A percentile compares a stretch with the other conserved stretches of the same genome.
Evolutionary conservation across 2,888 invertebrate genomes (phyloP).

Genomic region (Calameuta filiformis): DNA sequence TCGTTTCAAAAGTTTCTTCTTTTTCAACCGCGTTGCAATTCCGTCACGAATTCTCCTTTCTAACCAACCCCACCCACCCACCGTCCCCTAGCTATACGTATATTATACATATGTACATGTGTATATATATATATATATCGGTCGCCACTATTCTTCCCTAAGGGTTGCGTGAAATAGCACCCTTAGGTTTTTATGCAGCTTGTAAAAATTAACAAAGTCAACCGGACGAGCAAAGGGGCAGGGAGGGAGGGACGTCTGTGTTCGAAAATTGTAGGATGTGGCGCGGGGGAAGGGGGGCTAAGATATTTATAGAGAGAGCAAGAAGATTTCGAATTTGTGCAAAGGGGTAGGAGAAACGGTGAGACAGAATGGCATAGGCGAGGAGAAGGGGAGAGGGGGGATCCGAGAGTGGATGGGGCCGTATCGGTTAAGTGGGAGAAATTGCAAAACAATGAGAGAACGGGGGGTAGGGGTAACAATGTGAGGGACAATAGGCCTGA

Average conservation of each 20-base stretch:
- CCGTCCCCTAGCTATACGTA: too few relatives aligned
- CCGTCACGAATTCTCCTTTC: not conserved
- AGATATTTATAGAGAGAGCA: not conserved
- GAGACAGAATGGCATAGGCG: slow-evolving; percentile 12
- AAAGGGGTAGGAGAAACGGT: slow-evolving; percentile 4
- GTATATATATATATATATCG: not conserved
- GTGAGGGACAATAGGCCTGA: slow-evolving; percentile 66
- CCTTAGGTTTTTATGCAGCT: not conserved
- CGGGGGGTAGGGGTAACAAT: slow-evolving; percentile 57
- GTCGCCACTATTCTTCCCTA: not conserved
- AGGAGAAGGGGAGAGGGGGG: not conserved
- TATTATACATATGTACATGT: too few relatives aligned
- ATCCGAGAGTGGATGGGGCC: slow-evolving; percentile 42
- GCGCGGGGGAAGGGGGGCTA: not conserved
- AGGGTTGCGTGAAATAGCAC: not conserved
- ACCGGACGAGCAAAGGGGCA: too few relatives aligned
- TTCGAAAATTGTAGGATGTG: too few relatives aligned
- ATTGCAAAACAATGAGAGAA: slow-evolving; percentile 65
- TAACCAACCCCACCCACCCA: not conserved
- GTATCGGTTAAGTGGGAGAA: slow-evolving; percentile 66
- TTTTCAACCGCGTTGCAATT: slow-evolving; percentile 12
- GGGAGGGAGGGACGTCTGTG: too few relatives aligned
- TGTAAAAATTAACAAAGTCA: not conserved
- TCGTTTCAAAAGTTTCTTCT: slow-evolving; percentile 37
- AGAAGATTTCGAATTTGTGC: not conserved